Base-by-base conservation (phyloP, 2,797 vertebrate genomes). In the Pseudochirops corinnae region DNA sequence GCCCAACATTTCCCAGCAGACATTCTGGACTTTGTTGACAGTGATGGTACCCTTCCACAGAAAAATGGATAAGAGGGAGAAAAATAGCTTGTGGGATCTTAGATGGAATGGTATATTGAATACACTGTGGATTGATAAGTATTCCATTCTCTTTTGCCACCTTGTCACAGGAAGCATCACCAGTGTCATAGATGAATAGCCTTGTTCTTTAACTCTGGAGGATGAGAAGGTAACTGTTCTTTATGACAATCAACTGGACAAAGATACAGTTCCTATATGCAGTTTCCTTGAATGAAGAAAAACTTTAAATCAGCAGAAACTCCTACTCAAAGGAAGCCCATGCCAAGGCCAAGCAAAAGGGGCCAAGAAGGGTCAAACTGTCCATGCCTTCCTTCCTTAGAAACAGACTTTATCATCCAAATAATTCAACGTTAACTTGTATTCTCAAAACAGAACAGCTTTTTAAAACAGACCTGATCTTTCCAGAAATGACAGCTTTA, bases 381-480 rank as follows among this genome's bases (percentile, higher is more conserved):
- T 57, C 60, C 57, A 74, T 58, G 56, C 0, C 90, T 92, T 96
- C 74, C 55, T 91, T 62, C 39, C 52, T 5, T 91, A 87, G 93
- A 92, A 96, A 92, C 52, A 93, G 55, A 31, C 29, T 93, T 95
- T 62, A 55, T 90, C 50, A 39, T 91, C 26, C 90, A 93, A 94
- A 97, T 93, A 94, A 93, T 93, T 93, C 39, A 11, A 39, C 91
- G 24, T 96, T 96, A 92, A 91, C 93, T 92, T 95, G 46, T n/a
- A 57, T 93, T 94, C 94, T 90, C 95, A 96, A 97, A 97, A 93
- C 13, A 91, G 39, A 95, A 96, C 52, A 92, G 31, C n/a, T 92
- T 96, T 96, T 96, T 93, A 96, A 93, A 97, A 96, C 62, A 94
- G 33, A 67, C 50, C 24, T 16, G 55, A 52, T 1, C 56, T 74